Evolutionary conservation across 2,113 vertebrate genomes (phyloP), one percentile per base, ranked within the genome.

Genomic region (Thryonomys swinderianus): DNA sequence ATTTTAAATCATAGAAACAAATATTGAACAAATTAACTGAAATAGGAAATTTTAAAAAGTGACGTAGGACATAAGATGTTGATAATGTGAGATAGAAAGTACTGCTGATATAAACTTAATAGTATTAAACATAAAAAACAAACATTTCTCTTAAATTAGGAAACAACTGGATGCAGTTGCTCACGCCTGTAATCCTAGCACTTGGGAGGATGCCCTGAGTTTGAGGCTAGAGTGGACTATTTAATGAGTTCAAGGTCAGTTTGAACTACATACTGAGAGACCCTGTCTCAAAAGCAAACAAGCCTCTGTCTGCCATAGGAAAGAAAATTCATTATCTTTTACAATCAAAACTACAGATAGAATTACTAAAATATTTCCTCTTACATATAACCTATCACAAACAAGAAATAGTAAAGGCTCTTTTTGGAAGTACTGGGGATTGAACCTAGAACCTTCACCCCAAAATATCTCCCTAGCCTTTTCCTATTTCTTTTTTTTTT

Each of bases 1-100:
- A 91, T 89, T 87, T 95, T 18, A 95, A 95, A 88, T 93, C 78
- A 88, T 57, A 93, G 67, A 78, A 93, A 95, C 59, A 78, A 78
- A 85, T 73, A 95, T 5, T 96, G 64, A 76, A 85, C 66, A 14
- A 51, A 32, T 1, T 64, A 40, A 74, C 1, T 92, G 40, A 91
- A 59, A 88, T 80, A 6, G 69, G 8, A 21, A 92, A 84, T 86
- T 71, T 92, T 90, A 4, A 84, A 86, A 89, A 90, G 76, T 59
- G 30, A 97, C 16, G 4, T 84, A 23, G 7, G 69, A 92, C 5
- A 48, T 42, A 42, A 87, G 32, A 91, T 87, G 92, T 94, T 94
- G 91, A 74, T 89, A 91, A 83, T 83, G 32, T 76, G 85, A 91
- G 30, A 20, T 37, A 3, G 42, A 76, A 93, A 67, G 90, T 95